Base-by-base conservation (phyloP, 1,140 invertebrate genomes). In the Helicoverpa zea region DNA sequence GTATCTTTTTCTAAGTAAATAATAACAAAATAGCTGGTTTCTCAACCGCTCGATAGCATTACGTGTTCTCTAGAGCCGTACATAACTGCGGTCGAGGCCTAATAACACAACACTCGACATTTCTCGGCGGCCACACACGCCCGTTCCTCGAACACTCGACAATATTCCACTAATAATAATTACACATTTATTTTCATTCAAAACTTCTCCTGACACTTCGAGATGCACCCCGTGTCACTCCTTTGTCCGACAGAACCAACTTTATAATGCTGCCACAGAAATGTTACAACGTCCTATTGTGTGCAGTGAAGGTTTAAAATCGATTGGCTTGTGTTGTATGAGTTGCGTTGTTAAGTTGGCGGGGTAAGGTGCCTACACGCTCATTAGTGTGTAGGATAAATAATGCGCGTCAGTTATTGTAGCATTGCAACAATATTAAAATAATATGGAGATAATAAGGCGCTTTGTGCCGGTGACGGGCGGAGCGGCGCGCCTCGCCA, bases 91-190 rank as follows among this genome's bases (percentile, higher is more conserved):
- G 52, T 51, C 23, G 16, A 23, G 70, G 58, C 47, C 79, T 73
- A 73, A 75, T 76, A 81, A 68, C 51, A 76, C 29, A 81, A 66
- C 80, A 81, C 80, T 81, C 52, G 80, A 70, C 11, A 13, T 56
- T 47, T 63, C 73, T 29, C 14, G 7, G 11, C 47, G 52, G 18
- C 76, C 81, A 74, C 81, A 79, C 73, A 52, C 79, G 52, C 64
- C 73, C 52, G 30, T 70, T 79, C 76, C 76, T 18, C 76, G 76
- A 78, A 79, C 83, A 63, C 83, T 84, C 68, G 52, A 84, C 78
- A 84, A 81, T 79, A 82, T 80, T 84, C 83, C 81, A 83, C 84
- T 85, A 85, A 85, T 85, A 77, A 85, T 81, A 82, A 85, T 85
- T 83, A 85, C 77, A 80, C 81, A 80, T 83, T 85, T 83, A 83